phyloP scores from a whole-genome alignment of 2,113 vertebrate species.

The Apteryx mantelli region DNA sequence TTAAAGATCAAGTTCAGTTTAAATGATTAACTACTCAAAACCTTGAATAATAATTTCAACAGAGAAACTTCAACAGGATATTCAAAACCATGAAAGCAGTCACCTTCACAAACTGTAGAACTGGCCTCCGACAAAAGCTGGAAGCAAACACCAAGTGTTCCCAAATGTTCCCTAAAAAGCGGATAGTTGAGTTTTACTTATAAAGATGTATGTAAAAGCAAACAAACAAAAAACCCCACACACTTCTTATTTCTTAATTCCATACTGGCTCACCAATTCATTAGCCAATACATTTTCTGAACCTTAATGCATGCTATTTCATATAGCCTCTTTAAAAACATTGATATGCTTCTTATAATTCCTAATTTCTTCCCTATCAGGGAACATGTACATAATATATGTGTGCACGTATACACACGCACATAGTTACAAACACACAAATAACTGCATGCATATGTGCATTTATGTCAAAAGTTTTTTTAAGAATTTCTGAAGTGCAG shows the following conservation, averaged over 20 bases:
- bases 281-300: neutral
- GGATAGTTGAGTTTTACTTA: neutral
- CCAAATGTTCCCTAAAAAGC: neutral
- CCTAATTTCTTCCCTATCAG: neutral
- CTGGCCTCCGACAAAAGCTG: neutral
- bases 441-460: accelerated
- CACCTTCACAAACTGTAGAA: neutral
- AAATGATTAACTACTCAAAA: neutral
- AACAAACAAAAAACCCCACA: neutral
- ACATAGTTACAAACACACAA: neutral
- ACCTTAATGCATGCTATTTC: neutral
- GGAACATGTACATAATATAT: neutral
- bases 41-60: neutral
- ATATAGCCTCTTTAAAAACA: neutral
- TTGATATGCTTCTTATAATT: neutral
- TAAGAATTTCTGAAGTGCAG: neutral
- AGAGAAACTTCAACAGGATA: neutral
- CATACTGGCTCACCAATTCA: neutral
- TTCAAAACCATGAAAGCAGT: neutral
- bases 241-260: neutral
- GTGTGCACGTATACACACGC: accelerated
- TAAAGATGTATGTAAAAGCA: neutral
- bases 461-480: neutral
- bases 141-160: neutral
- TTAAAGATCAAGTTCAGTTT: neutral